Evolutionary conservation across 2,888 invertebrate species (phyloP), one percentile per base, ranked within the genome.

Genomic region (Trissonchulus latispiculum): DNA sequence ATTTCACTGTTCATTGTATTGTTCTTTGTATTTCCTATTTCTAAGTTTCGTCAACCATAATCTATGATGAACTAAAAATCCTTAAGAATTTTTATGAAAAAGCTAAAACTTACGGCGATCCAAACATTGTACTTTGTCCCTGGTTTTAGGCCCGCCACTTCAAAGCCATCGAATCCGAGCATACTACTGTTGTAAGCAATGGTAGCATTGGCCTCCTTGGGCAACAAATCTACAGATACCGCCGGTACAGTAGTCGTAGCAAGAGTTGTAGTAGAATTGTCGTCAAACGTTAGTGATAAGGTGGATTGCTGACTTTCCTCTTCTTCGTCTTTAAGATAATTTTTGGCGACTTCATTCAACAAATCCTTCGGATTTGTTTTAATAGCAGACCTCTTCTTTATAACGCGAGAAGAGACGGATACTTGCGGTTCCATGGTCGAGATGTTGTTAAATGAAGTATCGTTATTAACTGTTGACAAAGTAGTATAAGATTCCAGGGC

Each of bases 91-190:
- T n/a, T n/a, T n/a, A n/a, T n/a, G n/a, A n/a, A n/a, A n/a, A n/a
- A n/a, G n/a, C n/a, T n/a, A n/a, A n/a, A 64, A 64, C 66, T n/a
- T 64, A 64, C 66, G 18, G 66, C 66, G 66, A 64, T 33, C 66
- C 66, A 64, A n/a, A 64, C 66, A 15, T 33, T 8, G 28, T 64
- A 64, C 66, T 64, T 64, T n/a, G 66, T 64, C 8, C 66, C 66
- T 28, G 66, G 66, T 64, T 64, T 64, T 28, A 64, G 66, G 28
- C 28, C 18, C 66, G 15, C 15, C 31, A 64, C 15, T 28, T 15
- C 18, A n/a, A 15, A 64, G 8, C 8, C 8, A 8, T 29, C 8
- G 35, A 32, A 64, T 8, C 32, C 66, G 8, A 64, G 35, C 66
- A 15, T 8, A 28, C 32, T 64, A n/a, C 35, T 33, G 66, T 64